A percentile compares a stretch with the other conserved stretches of the same genome.
Evolutionary conservation across 2,797 vertebrate genomes (phyloP).

Genomic region (Sphenodon punctatus): DNA sequence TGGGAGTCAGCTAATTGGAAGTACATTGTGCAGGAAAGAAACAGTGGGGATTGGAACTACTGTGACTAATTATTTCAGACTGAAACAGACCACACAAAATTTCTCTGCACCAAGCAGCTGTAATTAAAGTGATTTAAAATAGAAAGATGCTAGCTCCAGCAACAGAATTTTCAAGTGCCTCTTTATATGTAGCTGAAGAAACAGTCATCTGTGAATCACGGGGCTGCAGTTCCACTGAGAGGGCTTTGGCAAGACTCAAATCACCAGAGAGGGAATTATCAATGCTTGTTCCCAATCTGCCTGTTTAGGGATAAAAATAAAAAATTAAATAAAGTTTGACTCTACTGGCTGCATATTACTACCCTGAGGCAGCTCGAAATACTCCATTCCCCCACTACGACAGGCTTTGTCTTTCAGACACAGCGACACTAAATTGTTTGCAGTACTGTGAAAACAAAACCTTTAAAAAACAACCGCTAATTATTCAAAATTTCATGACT

Average conservation of each 20-base stretch:
- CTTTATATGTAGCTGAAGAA: slow-evolving; percentile 25
- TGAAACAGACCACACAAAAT: slow-evolving; percentile 65
- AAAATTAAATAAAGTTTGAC: not conserved
- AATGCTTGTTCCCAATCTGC: not conserved
- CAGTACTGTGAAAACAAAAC: not conserved
- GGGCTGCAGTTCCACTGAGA: not conserved
- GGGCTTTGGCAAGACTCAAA: not conserved
- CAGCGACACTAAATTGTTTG: not conserved
- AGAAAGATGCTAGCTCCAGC: slow-evolving; percentile 49
- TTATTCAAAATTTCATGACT: not conserved
- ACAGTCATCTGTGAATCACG: slow-evolving; percentile 9
- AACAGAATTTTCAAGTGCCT: slow-evolving; percentile 55
- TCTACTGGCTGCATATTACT: not conserved
- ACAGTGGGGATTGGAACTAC: slow-evolving; percentile 58
- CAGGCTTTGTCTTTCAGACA: not conserved
- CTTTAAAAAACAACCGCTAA: not conserved
- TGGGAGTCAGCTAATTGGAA: slow-evolving; percentile 60
- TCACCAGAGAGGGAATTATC: not conserved
- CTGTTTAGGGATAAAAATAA: not conserved
- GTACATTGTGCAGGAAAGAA: slow-evolving; percentile 48
- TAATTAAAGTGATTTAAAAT: slow-evolving; percentile 71
- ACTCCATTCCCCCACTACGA: not conserved
- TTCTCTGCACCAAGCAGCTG: slow-evolving; percentile 62
- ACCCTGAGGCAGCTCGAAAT: not conserved
- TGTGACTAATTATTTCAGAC: slow-evolving; percentile 58